Conservation (phyloP, 2,888 invertebrate genomes). For the Venustoraphidia nigricollis region DNA sequence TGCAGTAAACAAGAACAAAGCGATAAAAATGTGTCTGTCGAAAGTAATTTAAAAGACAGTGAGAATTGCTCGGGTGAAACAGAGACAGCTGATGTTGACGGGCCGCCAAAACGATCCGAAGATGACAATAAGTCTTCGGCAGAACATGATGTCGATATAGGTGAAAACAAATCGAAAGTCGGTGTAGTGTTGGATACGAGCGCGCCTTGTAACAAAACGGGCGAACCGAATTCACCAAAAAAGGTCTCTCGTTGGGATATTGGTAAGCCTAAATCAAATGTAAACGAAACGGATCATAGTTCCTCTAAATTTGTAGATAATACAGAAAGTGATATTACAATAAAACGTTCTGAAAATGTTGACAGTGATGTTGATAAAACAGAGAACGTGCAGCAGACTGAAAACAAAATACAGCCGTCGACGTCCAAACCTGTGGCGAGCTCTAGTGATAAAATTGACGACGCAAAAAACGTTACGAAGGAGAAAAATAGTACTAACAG, state of each 20-base stretch:
- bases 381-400: too few relatives aligned
- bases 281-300: too few relatives aligned
- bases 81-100: constrained; percentile 12
- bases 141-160: constrained; percentile 9
- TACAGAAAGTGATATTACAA: not conserved
- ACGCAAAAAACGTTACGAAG: constrained; percentile 1
- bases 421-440: constrained; percentile 5
- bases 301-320: not conserved
- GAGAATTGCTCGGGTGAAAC: constrained; percentile 17
- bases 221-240: constrained; percentile 14
- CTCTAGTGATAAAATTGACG: constrained; percentile 2
- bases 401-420: constrained; percentile 6
- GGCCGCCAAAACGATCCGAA: constrained; percentile 5
- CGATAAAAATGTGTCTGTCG: constrained; percentile 7
- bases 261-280: constrained; percentile 19
- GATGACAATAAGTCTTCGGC: constrained; percentile 14
- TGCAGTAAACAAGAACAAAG: constrained; percentile 10
- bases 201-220: constrained; percentile 16
- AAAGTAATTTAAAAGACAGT: constrained; percentile 8
- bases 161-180: constrained; percentile 13
- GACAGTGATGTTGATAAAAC: constrained; percentile 19
- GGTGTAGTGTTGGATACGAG: constrained; percentile 20
- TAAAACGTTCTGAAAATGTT: not conserved
- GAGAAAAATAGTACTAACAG: not conserved
- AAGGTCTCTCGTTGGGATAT: constrained; percentile 32